Evolutionary conservation across 2,797 vertebrate species (phyloP).

Genomic region (Babyrousa celebensis): DNA sequence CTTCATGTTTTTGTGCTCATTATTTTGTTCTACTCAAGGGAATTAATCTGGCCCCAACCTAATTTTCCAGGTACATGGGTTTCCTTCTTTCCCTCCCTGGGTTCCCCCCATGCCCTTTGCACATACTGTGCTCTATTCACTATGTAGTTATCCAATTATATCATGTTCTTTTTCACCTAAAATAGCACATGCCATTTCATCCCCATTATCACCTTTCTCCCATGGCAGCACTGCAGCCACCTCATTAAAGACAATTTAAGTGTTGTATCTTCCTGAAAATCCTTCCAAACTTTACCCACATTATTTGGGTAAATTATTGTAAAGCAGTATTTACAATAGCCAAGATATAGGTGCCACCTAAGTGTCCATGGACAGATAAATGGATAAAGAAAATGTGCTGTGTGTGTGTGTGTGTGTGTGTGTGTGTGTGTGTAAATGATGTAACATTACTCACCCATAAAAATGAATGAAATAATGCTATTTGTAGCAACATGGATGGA

Average conservation of each 20-base stretch:
- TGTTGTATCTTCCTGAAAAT: background rate
- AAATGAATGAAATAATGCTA: background rate
- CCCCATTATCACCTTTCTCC: background rate
- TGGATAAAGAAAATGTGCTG: too few species aligned
- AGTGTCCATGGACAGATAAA: too few species aligned
- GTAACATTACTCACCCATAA: background rate
- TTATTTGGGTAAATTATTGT: too few species aligned
- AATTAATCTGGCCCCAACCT: background rate
- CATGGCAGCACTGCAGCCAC: background rate
- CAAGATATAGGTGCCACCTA: too few species aligned
- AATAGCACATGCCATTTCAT: background rate
- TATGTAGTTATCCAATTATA: background rate
- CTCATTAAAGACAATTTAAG: background rate
- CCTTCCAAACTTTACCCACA: background rate
- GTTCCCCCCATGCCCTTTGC: accelerated
- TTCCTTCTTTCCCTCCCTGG: background rate
- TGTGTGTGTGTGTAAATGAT: too few species aligned
- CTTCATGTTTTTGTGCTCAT: background rate
- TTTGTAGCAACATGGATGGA: background rate
- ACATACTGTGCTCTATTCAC: background rate
- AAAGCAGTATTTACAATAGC: background rate
- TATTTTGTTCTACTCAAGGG: background rate
- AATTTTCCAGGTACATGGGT: background rate
- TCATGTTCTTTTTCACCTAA: background rate
- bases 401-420: too few species aligned